Evolutionary conservation across 2,888 invertebrate genomes (phyloP).

Genomic region (Brachynemurus nebulosus): DNA sequence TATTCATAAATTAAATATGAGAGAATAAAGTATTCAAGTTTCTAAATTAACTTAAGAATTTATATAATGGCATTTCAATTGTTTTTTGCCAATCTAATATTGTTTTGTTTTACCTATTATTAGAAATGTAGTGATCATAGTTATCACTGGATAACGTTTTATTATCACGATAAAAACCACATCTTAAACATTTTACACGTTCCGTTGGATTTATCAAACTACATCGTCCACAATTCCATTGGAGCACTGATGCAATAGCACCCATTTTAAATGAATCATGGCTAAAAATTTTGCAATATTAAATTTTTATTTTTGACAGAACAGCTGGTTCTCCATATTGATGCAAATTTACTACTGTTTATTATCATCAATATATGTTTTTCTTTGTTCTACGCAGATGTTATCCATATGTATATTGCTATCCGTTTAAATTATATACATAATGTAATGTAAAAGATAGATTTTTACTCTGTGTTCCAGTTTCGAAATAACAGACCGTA

Average conservation of each 20-base stretch:
- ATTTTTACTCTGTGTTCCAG: too few relatives aligned
- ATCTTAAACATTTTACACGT: slow-evolving; percentile 69
- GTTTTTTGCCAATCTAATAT: too few relatives aligned
- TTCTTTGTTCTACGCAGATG: neutral
- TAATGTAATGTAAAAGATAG: too few relatives aligned
- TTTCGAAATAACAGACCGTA: too few relatives aligned
- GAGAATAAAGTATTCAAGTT: too few relatives aligned
- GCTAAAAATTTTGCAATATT: slow-evolving; percentile 21
- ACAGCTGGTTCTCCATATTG: slow-evolving; percentile 10
- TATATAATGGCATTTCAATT: too few relatives aligned
- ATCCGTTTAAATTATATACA: too few relatives aligned
- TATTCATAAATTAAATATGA: too few relatives aligned
- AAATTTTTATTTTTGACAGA: slow-evolving; percentile 6
- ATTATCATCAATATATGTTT: neutral
- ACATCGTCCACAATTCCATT: slow-evolving; percentile 84
- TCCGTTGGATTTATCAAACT: slow-evolving; percentile 81
- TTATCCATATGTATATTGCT: neutral
- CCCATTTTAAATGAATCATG: slow-evolving; percentile 57
- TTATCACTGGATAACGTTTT: too few relatives aligned
- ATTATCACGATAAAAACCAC: slow-evolving; percentile 34
- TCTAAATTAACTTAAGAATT: too few relatives aligned
- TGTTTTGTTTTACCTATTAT: slow-evolving; percentile 21
- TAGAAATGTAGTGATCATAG: slow-evolving; percentile 34
- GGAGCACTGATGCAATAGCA: slow-evolving; percentile 85
- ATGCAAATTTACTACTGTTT: slow-evolving; percentile 4